Conservation (phyloP, 2,113 vertebrate species). For the Meriones unguiculatus region DNA sequence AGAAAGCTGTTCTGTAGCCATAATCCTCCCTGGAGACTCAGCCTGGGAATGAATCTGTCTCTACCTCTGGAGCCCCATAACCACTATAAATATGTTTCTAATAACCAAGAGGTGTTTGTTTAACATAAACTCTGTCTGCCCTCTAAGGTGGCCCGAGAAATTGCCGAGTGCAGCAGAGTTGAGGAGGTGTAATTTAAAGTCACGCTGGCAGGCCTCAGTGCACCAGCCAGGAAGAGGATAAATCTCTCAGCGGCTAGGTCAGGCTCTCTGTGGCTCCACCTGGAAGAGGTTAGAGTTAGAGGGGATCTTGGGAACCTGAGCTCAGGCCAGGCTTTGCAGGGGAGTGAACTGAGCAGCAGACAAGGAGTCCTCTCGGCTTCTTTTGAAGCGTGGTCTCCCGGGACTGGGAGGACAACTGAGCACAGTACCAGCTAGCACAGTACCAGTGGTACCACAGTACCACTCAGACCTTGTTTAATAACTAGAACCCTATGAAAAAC, state of each 20-base stretch:
- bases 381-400: neutral
- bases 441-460: neutral
- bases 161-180: neutral
- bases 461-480: neutral
- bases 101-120: conserved; percentile 81
- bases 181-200: conserved; percentile 63
- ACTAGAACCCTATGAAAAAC: neutral
- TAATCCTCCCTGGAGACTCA: neutral
- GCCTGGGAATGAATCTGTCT: neutral
- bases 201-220: rapidly evolving
- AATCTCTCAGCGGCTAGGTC: neutral
- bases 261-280: neutral
- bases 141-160: conserved; percentile 45
- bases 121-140: conserved; percentile 78
- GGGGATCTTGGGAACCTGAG: neutral
- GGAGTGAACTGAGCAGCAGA: neutral
- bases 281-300: neutral
- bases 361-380: neutral
- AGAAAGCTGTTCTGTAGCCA: neutral
- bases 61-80: conserved; percentile 32
- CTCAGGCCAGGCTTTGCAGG: neutral
- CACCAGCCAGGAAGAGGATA: neutral
- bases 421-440: no score
- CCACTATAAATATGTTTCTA: conserved; percentile 76
- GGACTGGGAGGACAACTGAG: neutral